Conservation (phyloP, 64 coral and sea anemone genomes). For the Stichodactyla mertensii region DNA sequence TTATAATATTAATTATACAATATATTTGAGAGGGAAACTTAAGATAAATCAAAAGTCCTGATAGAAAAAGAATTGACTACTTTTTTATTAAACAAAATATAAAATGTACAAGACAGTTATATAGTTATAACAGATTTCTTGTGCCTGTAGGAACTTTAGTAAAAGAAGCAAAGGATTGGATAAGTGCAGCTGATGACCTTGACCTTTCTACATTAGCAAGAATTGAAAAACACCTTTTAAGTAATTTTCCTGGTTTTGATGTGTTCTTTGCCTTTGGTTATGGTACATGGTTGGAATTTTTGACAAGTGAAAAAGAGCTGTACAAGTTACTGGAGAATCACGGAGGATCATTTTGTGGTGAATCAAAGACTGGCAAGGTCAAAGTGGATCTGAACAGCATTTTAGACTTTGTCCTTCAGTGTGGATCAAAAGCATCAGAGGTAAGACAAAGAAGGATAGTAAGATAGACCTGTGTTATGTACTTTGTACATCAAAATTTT, state of each 20-base stretch:
- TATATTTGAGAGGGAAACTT: too few relatives aligned
- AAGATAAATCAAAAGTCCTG: too few relatives aligned
- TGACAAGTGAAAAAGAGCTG: conserved; percentile 59
- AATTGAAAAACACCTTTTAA: conserved; percentile 51
- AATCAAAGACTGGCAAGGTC: neutral
- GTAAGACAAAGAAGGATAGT: conserved; percentile 23
- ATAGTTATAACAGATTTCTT: neutral
- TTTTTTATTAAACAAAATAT: too few relatives aligned
- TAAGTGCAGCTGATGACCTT: conserved; percentile 25
- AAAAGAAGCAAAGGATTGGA: conserved; percentile 58
- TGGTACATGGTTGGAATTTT: conserved; percentile 72
- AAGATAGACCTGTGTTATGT: too few relatives aligned
- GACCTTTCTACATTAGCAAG: conserved; percentile 37
- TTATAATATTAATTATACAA: too few relatives aligned
- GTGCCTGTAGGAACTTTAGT: conserved; percentile 20
- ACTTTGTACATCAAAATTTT: too few relatives aligned
- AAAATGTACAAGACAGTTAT: neutral
- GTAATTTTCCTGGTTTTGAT: conserved; percentile 60
- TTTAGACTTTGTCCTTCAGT: conserved; percentile 68
- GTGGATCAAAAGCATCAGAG: conserved; percentile 41
- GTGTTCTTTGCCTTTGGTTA: conserved; percentile 60
- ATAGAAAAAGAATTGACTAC: too few relatives aligned
- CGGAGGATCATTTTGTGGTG: neutral
- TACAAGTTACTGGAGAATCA: conserved; percentile 1
- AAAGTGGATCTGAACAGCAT: conserved; percentile 27